phyloP scores from a whole-genome alignment of 2,113 vertebrate genomes.

The Stigmatopora argus region DNA sequence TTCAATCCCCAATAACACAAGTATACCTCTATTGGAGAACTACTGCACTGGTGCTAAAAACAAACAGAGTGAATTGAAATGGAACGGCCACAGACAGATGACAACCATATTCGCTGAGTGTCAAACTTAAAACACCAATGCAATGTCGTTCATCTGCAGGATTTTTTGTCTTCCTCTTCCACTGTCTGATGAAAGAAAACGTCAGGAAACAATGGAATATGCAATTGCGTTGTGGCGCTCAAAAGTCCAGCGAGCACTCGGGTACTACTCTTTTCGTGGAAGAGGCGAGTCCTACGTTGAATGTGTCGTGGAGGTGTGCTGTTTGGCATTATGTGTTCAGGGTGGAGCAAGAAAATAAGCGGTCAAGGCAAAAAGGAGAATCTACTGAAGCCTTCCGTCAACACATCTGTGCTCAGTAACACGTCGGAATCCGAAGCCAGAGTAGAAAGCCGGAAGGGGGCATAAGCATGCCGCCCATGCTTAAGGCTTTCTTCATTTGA shows the following conservation, averaged over 20 bases:
- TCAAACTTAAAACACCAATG: no score
- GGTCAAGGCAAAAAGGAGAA: constrained; percentile 42
- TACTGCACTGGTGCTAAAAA: no score
- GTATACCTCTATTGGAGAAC: no score
- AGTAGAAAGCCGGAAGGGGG: constrained; percentile 21
- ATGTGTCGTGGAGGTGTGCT: background rate
- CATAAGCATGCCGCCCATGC: background rate
- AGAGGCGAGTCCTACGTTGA: no score
- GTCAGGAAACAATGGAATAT: constrained; percentile 77
- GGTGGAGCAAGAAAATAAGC: constrained; percentile 58
- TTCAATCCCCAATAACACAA: no score
- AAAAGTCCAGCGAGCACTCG: constrained; percentile 41
- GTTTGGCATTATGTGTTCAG: constrained; percentile 53
- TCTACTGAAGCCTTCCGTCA: constrained; percentile 50
- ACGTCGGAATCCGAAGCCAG: constrained; percentile 44
- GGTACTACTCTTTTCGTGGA: constrained; percentile 23
- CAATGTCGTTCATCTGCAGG: constrained; percentile 53
- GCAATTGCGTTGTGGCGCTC: constrained; percentile 72
- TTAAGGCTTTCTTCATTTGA: no score
- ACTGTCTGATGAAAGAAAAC: constrained; percentile 85
- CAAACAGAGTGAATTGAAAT: no score
- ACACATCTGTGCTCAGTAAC: constrained; percentile 61
- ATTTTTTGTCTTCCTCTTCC: constrained; percentile 84
- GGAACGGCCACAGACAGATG: no score
- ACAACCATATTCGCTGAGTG: no score